These are phyloP conservation scores for Noctua comes DNA, from an alignment of 2,888 invertebrate genomes.

Conservation along the genomic window DNA sequence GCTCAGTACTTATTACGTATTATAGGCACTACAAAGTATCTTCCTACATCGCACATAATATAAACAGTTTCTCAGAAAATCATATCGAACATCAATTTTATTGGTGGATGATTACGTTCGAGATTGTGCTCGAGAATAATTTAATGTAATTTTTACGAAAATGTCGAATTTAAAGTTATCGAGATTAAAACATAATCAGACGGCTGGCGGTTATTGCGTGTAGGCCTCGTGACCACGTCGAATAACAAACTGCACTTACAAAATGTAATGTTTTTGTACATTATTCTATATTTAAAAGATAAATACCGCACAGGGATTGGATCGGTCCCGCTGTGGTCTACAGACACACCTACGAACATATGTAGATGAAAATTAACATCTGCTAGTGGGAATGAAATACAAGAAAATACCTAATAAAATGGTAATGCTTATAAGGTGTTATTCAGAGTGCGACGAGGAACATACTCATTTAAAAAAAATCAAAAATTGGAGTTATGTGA, in stretches of 20 bases:
- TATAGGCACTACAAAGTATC: constrained; percentile 59
- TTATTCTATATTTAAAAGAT: neutral
- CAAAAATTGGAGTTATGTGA: no score
- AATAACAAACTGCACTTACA: constrained; percentile 16
- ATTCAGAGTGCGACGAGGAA: no score
- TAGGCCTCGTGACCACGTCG: constrained; percentile 55
- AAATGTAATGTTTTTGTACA: neutral
- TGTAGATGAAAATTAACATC: neutral
- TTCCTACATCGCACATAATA: constrained; percentile 68
- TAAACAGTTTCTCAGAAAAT: constrained; percentile 76
- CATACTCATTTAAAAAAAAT: no score
- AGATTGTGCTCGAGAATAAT: constrained; percentile 74
- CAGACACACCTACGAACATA: neutral
- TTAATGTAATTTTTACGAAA: constrained; percentile 78
- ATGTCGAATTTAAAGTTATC: constrained; percentile 77
- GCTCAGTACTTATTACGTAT: constrained; percentile 56
- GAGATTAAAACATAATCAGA: constrained; percentile 76
- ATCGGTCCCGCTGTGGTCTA: neutral
- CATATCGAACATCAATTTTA: constrained; percentile 77
- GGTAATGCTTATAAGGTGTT: no score
- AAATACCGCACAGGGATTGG: neutral
- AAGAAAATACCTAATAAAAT: no score
- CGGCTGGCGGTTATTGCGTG: constrained; percentile 67
- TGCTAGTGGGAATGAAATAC: no score
- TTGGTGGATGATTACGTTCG: constrained; percentile 73